These are phyloP conservation scores for Anthoscopus minutus DNA, from an alignment of 2,113 vertebrate species.

Conservation along the genomic window DNA sequence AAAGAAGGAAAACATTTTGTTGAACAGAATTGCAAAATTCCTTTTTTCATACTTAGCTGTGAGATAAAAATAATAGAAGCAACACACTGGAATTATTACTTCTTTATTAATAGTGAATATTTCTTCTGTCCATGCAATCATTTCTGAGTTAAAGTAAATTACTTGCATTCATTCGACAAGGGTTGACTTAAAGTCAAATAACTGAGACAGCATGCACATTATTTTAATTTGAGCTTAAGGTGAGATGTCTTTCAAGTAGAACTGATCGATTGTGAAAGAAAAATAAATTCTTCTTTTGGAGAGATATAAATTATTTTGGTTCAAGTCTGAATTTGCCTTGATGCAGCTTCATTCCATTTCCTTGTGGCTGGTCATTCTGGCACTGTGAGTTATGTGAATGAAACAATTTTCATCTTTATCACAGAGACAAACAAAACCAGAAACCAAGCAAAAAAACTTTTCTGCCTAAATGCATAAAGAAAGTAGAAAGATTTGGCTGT, in stretches of 20 bases:
- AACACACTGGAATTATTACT: background rate
- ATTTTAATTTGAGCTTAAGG: background rate
- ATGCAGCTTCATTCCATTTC: background rate
- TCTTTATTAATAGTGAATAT: background rate
- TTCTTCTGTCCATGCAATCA: background rate
- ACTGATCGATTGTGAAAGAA: background rate
- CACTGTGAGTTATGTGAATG: background rate
- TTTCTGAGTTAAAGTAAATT: background rate
- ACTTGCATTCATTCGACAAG: background rate
- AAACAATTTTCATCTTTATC: background rate
- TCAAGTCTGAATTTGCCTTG: background rate
- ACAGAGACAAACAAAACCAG: background rate
- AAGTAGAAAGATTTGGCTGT: background rate
- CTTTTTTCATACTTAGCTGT: background rate
- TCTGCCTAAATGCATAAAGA: background rate
- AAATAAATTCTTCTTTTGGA: background rate
- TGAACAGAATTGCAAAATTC: background rate
- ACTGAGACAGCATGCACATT: background rate
- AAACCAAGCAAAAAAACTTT: no score
- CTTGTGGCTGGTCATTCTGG: accelerated
- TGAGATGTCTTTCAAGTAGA: background rate
- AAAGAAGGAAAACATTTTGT: background rate
- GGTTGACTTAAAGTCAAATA: background rate
- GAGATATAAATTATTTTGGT: background rate
- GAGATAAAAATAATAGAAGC: background rate